Conservation (phyloP, 1,140 invertebrate species). For the Listronotus bonariensis region DNA sequence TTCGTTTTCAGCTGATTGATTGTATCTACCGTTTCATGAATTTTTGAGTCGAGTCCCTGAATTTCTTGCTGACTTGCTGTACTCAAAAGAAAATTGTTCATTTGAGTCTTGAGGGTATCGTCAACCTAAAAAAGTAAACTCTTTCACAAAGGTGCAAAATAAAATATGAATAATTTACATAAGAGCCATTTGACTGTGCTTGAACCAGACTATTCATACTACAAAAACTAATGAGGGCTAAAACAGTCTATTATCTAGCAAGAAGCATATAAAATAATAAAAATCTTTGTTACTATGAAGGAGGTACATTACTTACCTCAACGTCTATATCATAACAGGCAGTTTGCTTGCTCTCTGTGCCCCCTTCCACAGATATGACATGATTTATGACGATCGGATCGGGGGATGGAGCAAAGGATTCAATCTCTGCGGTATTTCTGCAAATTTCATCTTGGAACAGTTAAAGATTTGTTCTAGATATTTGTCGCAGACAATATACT, state of each 20-base stretch:
- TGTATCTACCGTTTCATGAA: conserved; percentile 98
- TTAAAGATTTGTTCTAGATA: conserved; percentile 97
- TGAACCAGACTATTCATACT: too few relatives aligned
- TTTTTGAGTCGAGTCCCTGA: conserved; percentile 88
- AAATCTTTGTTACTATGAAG: too few relatives aligned
- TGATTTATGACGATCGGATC: conserved; percentile 99
- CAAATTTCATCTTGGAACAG: conserved; percentile 94
- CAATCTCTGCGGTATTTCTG: conserved; percentile 96
- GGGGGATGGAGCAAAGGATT: conserved; percentile 95
- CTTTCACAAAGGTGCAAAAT: too few relatives aligned
- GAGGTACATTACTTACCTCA: conserved; percentile 69
- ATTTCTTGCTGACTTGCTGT: conserved; percentile 99
- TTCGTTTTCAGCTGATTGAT: conserved; percentile 98
- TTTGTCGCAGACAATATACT: conserved; percentile 97
- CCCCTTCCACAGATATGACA: conserved; percentile 84
- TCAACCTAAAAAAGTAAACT: conserved; percentile 68
- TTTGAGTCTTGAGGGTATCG: conserved; percentile 95
- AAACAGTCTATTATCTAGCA: too few relatives aligned
- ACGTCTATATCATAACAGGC: conserved; percentile 99
- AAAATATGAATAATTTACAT: too few relatives aligned
- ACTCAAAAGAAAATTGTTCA: conserved; percentile 96
- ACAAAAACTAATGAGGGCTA: too few relatives aligned
- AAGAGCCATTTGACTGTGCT: too few relatives aligned
- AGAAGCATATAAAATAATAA: too few relatives aligned
- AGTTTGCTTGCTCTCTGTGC: conserved; percentile 97